A percentile compares a stretch with the other conserved stretches of the same genome.
Conservation (phyloP, 1,140 invertebrate species). For the Drosophila sulfurigaster region DNA sequence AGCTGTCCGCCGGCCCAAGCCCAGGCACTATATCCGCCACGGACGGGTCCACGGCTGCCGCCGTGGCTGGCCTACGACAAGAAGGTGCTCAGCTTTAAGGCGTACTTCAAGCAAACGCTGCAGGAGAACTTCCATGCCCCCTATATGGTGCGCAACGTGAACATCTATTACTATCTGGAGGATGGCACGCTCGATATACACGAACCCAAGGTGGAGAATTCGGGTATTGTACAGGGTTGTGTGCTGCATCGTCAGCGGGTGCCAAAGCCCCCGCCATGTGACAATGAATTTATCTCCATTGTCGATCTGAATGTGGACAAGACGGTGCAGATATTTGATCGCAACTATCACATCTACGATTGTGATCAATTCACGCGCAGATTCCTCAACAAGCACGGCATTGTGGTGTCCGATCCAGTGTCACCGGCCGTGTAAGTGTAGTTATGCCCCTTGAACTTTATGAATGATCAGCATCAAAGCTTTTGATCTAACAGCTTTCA, state of each 20-base stretch:
- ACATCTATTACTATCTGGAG: constrained; percentile 95
- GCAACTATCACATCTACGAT: constrained; percentile 88
- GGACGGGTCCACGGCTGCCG: constrained; percentile 90
- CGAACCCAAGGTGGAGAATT: constrained; percentile 91
- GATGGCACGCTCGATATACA: constrained; percentile 94
- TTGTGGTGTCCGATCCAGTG: constrained; percentile 90
- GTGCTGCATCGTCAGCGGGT: constrained; percentile 74
- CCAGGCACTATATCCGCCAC: constrained; percentile 89
- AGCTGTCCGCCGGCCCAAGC: constrained; percentile 77
- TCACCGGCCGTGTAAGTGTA: constrained; percentile 59
- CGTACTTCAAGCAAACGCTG: constrained; percentile 93
- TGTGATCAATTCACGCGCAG: constrained; percentile 94
- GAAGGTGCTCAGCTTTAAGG: constrained; percentile 93
- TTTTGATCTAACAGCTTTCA: no score
- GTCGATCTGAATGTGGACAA: constrained; percentile 78
- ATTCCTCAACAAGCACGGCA: constrained; percentile 93
- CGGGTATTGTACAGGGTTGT: constrained; percentile 90
- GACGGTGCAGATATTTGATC: constrained; percentile 75
- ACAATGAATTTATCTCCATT: constrained; percentile 74
- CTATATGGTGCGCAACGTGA: constrained; percentile 91
- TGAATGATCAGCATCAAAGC: no score
- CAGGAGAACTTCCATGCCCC: constrained; percentile 89
- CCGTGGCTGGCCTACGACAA: constrained; percentile 95
- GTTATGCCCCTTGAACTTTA: no score
- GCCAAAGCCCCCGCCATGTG: constrained; percentile 67